phyloP scores from a whole-genome alignment of 1,140 invertebrate genomes.

The Hormaphis cornu region DNA sequence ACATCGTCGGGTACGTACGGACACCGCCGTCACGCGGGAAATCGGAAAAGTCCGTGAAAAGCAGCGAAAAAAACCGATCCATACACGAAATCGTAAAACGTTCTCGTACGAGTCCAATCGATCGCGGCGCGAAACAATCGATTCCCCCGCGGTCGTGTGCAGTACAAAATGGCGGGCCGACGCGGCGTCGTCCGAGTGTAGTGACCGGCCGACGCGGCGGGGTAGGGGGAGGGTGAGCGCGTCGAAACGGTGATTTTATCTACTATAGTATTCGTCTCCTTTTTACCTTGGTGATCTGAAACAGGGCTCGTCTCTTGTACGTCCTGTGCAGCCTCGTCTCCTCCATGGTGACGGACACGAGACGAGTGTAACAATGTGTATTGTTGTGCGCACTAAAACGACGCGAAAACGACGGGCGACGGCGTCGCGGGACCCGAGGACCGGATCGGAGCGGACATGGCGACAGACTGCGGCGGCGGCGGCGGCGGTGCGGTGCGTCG shows the following conservation, averaged over 20 bases:
- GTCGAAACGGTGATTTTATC: neutral
- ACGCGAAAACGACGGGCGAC: neutral
- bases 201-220: conserved; percentile 7
- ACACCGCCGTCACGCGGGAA: too few species aligned
- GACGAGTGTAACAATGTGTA: too few species aligned
- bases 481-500: neutral
- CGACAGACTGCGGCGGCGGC: neutral
- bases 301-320: conserved; percentile 31
- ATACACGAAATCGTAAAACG: too few species aligned
- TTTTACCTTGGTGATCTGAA: conserved; percentile 33
- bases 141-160: too few species aligned
- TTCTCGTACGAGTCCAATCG: neutral
- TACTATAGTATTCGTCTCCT: neutral
- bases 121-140: neutral
- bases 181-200: conserved; percentile 1
- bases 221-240: neutral
- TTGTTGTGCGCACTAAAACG: neutral
- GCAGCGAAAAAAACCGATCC: too few species aligned
- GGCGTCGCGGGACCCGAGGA: neutral
- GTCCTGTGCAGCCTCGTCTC: neutral
- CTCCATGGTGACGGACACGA: neutral
- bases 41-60: too few species aligned
- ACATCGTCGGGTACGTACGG: too few species aligned
- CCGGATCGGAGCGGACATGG: neutral
- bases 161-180: conserved; percentile 18